phyloP scores from a whole-genome alignment of 2,888 invertebrate genomes.

The Idaea biselata region DNA sequence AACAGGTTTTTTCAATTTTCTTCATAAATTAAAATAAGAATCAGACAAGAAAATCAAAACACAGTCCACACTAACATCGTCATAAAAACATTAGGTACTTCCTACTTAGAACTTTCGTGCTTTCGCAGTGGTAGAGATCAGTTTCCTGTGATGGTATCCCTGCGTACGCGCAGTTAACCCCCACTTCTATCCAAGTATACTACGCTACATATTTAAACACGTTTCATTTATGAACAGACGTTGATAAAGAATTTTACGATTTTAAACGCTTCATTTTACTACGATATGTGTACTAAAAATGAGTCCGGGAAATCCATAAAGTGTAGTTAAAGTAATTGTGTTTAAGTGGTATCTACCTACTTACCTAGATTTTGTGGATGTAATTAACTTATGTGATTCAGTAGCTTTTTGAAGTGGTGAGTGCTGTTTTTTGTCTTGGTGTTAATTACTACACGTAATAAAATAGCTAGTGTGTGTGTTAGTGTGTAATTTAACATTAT shows the following conservation, averaged over 20 bases:
- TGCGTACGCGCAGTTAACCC: slow-evolving; percentile 45
- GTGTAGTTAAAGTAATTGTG: neutral
- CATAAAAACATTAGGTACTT: slow-evolving; percentile 44
- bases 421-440: slow-evolving; percentile 5
- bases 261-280: slow-evolving; percentile 2
- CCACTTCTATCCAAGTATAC: slow-evolving; percentile 52
- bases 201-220: slow-evolving; percentile 71
- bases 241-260: slow-evolving; percentile 42
- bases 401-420: neutral
- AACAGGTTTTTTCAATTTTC: too few species aligned
- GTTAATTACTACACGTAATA: slow-evolving; percentile 5
- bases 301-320: neutral
- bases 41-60: neutral
- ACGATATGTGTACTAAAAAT: neutral
- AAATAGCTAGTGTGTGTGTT: neutral
- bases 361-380: neutral
- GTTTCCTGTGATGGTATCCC: slow-evolving; percentile 65
- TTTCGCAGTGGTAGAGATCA: slow-evolving; percentile 60
- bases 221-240: slow-evolving; percentile 61
- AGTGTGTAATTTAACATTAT: slow-evolving; percentile 4
- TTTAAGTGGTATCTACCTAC: too few species aligned
- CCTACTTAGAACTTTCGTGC: slow-evolving; percentile 71
- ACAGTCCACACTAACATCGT: slow-evolving; percentile 40
- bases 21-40: too few species aligned
- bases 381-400: neutral